Evolutionary conservation across 2,113 vertebrate species (phyloP), one percentile per base, ranked within the genome.

Genomic region (Neoarius graeffei): DNA sequence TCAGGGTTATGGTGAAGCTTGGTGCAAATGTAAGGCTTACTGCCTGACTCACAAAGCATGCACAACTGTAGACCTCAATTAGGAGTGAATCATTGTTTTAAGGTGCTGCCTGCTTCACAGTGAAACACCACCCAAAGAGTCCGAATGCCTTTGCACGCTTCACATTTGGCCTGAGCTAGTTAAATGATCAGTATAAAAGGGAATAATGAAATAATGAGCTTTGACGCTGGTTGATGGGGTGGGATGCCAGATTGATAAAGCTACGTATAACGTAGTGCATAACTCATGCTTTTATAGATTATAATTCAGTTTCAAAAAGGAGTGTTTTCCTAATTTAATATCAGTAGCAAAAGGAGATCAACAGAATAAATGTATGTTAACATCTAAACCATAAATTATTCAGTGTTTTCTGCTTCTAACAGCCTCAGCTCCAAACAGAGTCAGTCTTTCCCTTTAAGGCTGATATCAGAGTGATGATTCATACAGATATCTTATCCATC

Each of bases 291-390:
- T 52, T 30, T 81, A 81, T 5, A 27, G 54, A 59, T 81, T 81
- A 30, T 30, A 81, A 57, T 54, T 57, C 17, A 30, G n/a, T 57
- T 79, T 27, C 8, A n/a, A 57, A 35, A 77, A 57, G 2, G n/a
- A 80, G n/a, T 60, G 80, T 60, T 59, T 81, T 60, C 57, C 52
- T 57, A 27, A 14, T 59, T 17, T 3, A 14, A 59, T 30, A 59
- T 57, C n/a, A 81, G 77, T 19, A 81, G 20, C n/a, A 81, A 81
- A 57, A 59, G 2, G n/a, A 79, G 77, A 57, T 57, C 15, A 20
- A 81, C 50, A 81, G 56, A 81, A 81, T 8, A 81, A 59, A 81
- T 57, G 25, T 35, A 15, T 81, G 27, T 54, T 54, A 81, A 81
- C 27, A 56, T 56, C 2, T 25, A 50, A 79, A 52, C 48, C 20